phyloP scores from a whole-genome alignment of 2,113 vertebrate species.

The Chroicocephalus ridibundus region DNA sequence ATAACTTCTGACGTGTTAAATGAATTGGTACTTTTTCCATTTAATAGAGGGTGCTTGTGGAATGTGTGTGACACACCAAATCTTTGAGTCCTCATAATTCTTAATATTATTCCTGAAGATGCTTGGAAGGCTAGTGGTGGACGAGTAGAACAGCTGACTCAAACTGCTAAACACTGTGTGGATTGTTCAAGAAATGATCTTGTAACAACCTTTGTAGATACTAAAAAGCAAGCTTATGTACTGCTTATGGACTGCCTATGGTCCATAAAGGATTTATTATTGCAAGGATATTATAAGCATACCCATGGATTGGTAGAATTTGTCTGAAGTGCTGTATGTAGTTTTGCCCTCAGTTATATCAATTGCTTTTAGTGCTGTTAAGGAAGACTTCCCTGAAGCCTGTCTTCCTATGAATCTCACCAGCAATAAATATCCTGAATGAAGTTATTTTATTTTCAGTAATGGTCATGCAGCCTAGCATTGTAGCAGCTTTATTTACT shows the following conservation, averaged over 20 bases:
- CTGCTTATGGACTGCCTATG: background rate
- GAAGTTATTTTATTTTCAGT: background rate
- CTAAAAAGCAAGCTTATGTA: background rate
- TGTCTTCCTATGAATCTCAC: background rate
- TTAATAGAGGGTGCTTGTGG: background rate
- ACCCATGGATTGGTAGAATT: background rate
- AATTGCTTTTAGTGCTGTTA: background rate
- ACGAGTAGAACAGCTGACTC: background rate
- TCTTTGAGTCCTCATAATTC: background rate
- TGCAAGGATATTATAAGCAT: background rate
- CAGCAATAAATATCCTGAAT: background rate
- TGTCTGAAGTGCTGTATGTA: background rate
- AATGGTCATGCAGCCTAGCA: background rate
- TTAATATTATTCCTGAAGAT: background rate
- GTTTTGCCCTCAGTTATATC: background rate
- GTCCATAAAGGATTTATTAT: background rate
- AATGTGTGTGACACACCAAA: background rate
- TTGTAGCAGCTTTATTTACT: background rate
- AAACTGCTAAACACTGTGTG: background rate
- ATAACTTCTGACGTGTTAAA: background rate
- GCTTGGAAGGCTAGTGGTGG: background rate
- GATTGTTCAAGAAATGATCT: background rate
- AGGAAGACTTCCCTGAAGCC: background rate
- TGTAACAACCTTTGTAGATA: background rate
- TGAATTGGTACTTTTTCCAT: background rate